These are phyloP conservation scores for Anas bahamensis DNA, from an alignment of 2,797 vertebrate species.

Conservation along the genomic window DNA sequence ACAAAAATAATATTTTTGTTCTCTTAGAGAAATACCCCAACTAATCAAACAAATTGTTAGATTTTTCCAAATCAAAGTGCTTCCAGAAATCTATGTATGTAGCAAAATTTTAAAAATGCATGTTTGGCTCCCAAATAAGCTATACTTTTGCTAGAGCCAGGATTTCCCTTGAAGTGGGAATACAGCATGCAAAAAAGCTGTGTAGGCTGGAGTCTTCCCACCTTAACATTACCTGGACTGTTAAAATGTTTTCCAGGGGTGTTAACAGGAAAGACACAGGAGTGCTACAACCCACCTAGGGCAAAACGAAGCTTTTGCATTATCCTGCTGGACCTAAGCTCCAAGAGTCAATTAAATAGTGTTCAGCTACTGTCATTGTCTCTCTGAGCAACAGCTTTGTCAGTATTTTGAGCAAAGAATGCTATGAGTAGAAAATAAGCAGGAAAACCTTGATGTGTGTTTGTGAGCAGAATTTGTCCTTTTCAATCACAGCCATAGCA, in stretches of 20 bases:
- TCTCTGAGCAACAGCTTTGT: background rate
- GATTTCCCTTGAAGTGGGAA: background rate
- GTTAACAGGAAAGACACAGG: background rate
- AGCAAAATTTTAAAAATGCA: background rate
- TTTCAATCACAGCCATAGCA: background rate
- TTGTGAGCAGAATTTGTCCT: constrained; percentile 10
- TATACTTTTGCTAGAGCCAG: background rate
- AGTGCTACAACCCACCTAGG: background rate
- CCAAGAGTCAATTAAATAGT: background rate
- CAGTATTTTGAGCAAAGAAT: background rate
- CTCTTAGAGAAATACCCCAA: background rate
- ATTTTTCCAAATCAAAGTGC: background rate
- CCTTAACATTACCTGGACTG: background rate
- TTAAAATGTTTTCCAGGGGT: background rate
- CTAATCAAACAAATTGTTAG: background rate
- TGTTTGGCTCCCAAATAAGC: background rate
- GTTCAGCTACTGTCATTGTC: background rate
- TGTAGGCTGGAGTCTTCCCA: background rate
- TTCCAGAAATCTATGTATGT: background rate
- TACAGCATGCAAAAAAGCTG: background rate
- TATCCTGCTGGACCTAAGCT: background rate
- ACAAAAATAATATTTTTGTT: background rate
- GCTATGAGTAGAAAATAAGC: background rate
- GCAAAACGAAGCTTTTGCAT: background rate
- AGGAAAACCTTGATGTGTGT: background rate